Evolutionary conservation across 2,113 vertebrate species (phyloP), one percentile per base, ranked within the genome.

Genomic region (Cyanoramphus novaezelandiae): DNA sequence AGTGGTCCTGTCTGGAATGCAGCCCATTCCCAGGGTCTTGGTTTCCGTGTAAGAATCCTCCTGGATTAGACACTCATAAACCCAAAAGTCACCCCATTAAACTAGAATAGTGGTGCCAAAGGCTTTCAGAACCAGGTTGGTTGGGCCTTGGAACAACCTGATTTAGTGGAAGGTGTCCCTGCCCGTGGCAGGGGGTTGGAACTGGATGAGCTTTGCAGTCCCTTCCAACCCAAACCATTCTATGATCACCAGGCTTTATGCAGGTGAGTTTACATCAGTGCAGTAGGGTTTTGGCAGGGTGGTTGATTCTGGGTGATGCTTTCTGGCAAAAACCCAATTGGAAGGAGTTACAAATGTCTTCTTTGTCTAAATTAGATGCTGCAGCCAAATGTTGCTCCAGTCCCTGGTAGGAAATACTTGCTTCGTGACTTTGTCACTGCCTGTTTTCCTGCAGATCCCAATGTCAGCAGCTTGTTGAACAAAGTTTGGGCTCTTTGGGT

Each of bases 41-140:
- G 57, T 2, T 50, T 20, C 31, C 7, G 1, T 18, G 0, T 60
- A 35, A 70, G 24, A 67, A 67, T 43, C 3, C 0, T 23, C 49
- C 25, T 55, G 69, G 27, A 5, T 44, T 76, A 27, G 13, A 7
- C 2, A 23, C 21, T 59, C n/a, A 10, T 59, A 50, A 46, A 39
- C 2, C 41, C 20, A 25, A 11, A 15, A 64, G 7, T 23, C 4
- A 3, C 13, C 60, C 59, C 5, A 0, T 41, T 21, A 25, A 35
- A 1, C 18, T 43, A 14, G 52, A 50, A 4, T 27, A 53, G 3
- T 41, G 33, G 27, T 88, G 47, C 27, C 41, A 57, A 28, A 49
- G 35, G 35, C 9, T 63, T 33, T 41, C 29, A 29, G 8, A 7
- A 1, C 17, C 13, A 35, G 57, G 57, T n/a, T n/a, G 33, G 33